A percentile compares a stretch with the other conserved stretches of the same genome.
phyloP scores from a whole-genome alignment of 2,888 invertebrate genomes.

The Ormia ochracea region DNA sequence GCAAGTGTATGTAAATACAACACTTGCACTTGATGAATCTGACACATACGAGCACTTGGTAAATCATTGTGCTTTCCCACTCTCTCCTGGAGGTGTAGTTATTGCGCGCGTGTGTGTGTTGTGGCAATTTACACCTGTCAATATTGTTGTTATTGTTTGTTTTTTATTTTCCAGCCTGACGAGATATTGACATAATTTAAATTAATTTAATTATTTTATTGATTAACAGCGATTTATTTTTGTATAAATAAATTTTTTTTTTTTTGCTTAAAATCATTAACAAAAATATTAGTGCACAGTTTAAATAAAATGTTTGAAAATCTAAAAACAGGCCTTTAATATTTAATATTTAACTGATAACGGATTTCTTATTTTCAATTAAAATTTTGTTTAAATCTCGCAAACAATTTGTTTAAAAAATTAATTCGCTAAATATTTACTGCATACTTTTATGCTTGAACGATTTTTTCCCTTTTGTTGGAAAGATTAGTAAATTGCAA shows the following conservation, averaged over 20 bases:
- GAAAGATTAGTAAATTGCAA: too few species aligned
- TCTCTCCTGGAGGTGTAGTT: not conserved
- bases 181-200: conserved; percentile 51
- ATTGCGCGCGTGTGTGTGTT: not conserved
- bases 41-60: conserved; percentile 21
- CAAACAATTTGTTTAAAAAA: too few species aligned
- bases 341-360: too few species aligned
- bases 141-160: conserved; percentile 25
- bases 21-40: conserved; percentile 57
- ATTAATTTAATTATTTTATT: conserved; percentile 52
- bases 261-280: not conserved
- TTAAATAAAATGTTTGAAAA: too few species aligned
- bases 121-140: conserved; percentile 16
- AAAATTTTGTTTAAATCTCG: too few species aligned
- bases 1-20: conserved; percentile 52
- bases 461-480: too few species aligned
- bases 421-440: too few species aligned
- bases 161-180: conserved; percentile 43
- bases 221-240: conserved; percentile 47
- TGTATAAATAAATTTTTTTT: not conserved
- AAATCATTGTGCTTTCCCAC: not conserved
- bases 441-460: too few species aligned
- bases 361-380: too few species aligned
- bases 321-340: too few species aligned
- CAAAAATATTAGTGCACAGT: too few species aligned